Percentiles rank a stretch among this genome's conserved stretches.
These are phyloP conservation scores for Meteorus sp. DNA, from an alignment of 1,140 invertebrate species.

Conservation along the genomic window DNA sequence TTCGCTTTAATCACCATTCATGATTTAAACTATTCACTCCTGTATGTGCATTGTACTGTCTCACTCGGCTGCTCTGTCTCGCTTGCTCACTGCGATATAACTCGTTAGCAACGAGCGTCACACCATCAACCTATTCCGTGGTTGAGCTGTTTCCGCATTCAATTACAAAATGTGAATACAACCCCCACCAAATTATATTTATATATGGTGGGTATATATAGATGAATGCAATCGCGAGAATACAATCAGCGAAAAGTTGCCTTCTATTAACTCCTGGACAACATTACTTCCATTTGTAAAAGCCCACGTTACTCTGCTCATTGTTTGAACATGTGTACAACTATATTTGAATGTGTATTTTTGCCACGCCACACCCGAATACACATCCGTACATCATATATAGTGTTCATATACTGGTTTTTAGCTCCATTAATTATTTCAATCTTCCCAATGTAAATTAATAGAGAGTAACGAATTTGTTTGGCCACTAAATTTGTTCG, in stretches of 20 bases:
- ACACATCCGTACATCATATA: background rate
- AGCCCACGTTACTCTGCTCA: too few relatives aligned
- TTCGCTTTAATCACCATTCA: slow-evolving; percentile 21
- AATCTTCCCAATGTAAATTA: too few relatives aligned
- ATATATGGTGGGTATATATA: too few relatives aligned
- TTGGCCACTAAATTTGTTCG: too few relatives aligned
- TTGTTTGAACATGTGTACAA: too few relatives aligned
- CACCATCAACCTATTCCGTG: too few relatives aligned
- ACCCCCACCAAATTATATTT: background rate
- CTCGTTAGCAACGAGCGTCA: too few relatives aligned
- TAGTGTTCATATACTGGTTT: background rate
- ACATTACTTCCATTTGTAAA: background rate
- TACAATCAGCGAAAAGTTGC: background rate
- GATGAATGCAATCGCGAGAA: background rate
- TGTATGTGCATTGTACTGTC: background rate
- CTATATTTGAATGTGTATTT: too few relatives aligned
- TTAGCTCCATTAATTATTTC: background rate
- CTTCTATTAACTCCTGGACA: background rate
- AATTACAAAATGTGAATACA: background rate
- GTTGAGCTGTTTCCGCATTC: too few relatives aligned
- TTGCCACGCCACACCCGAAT: background rate
- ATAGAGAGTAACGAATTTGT: too few relatives aligned
- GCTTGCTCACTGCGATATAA: too few relatives aligned
- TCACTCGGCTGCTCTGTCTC: too few relatives aligned
- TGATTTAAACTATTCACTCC: slow-evolving; percentile 22